Conservation (phyloP, 2,113 vertebrate genomes). For the Saguinus imperator region DNA sequence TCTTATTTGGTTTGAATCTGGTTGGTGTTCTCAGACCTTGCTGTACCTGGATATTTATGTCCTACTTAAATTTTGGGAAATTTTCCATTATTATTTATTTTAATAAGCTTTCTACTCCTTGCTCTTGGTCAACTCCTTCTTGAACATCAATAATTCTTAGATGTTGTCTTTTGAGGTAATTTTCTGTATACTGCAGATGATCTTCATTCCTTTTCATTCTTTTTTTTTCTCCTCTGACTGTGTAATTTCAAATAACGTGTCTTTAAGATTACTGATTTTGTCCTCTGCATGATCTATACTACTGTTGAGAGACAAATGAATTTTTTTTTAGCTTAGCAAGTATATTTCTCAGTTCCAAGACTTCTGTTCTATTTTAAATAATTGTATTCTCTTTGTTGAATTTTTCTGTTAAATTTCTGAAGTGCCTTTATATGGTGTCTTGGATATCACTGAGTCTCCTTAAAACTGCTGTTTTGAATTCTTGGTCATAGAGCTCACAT, state of each 20-base stretch:
- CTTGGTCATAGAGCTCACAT: background rate
- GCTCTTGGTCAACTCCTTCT: background rate
- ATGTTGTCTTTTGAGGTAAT: background rate
- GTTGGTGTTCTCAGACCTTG: background rate
- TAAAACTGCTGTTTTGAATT: background rate
- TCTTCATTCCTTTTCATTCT: background rate
- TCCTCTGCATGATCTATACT: background rate
- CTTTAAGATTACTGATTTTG: background rate
- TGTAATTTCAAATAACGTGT: background rate
- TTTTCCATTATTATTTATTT: background rate
- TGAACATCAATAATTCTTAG: background rate
- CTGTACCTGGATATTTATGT: background rate
- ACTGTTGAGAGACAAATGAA: background rate
- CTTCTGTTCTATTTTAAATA: background rate
- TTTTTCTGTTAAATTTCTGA: background rate
- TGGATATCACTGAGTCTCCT: background rate
- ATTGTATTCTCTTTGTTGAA: background rate
- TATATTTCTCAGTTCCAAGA: background rate
- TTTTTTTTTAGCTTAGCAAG: background rate
- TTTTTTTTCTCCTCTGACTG: background rate
- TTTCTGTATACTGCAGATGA: background rate
- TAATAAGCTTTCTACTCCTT: background rate
- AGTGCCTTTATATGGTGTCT: background rate
- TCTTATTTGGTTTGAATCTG: background rate
- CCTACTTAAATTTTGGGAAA: background rate